Conservation (phyloP, 1,140 invertebrate genomes). For the Diachasmimorpha longicaudata region DNA sequence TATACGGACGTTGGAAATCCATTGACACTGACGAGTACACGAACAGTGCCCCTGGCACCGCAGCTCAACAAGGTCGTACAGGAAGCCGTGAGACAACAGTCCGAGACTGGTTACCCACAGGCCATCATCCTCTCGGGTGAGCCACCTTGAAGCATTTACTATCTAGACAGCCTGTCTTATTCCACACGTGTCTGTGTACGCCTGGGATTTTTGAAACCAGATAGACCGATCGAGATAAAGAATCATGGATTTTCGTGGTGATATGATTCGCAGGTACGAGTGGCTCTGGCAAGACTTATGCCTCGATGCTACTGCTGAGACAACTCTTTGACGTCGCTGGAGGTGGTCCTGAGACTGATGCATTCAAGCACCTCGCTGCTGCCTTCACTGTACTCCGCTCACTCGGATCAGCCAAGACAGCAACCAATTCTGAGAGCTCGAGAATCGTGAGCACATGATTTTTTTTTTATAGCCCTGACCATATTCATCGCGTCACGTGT, state of each 20-base stretch:
- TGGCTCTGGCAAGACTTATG: slow-evolving; percentile 94
- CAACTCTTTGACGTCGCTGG: slow-evolving; percentile 93
- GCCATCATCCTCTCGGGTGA: slow-evolving; percentile 89
- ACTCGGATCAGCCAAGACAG: slow-evolving; percentile 88
- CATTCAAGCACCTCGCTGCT: slow-evolving; percentile 94
- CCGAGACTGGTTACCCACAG: slow-evolving; percentile 92
- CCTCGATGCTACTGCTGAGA: slow-evolving; percentile 88
- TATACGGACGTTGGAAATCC: slow-evolving; percentile 87
- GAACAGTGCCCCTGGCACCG: slow-evolving; percentile 71
- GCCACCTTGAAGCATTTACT: slow-evolving; percentile 25
- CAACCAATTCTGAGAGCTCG: slow-evolving; percentile 90
- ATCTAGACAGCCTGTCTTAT: background rate
- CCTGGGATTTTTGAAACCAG: no score
- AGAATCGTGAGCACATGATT: slow-evolving; percentile 77
- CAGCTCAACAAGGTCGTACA: slow-evolving; percentile 87
- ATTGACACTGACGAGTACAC: slow-evolving; percentile 84
- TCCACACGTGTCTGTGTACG: background rate
- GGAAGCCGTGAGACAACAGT: slow-evolving; percentile 91
- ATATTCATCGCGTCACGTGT: background rate
- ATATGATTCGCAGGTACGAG: slow-evolving; percentile 73
- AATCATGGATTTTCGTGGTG: slow-evolving; percentile 8
- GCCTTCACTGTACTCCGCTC: slow-evolving; percentile 92
- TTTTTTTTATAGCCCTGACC: slow-evolving; percentile 1
- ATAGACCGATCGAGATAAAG: background rate
- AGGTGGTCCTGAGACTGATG: slow-evolving; percentile 91